Evolutionary conservation across 2,797 vertebrate species (phyloP).

Genomic region (Tragopan temminckii): DNA sequence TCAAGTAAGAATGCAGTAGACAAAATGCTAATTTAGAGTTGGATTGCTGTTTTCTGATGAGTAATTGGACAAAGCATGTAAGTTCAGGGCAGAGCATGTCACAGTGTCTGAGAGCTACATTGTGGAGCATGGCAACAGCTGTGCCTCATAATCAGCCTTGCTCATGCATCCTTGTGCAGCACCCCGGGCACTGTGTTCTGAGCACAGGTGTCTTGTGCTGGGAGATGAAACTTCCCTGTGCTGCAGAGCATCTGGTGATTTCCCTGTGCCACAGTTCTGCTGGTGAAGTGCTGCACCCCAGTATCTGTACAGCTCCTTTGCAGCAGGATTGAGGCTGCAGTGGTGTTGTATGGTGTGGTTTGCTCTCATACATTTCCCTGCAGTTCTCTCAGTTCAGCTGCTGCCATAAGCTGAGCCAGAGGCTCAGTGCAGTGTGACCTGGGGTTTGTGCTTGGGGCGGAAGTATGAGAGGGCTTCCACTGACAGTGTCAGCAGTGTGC

Average conservation of each 20-base stretch:
- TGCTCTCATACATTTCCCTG: neutral
- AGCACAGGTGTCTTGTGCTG: accelerated
- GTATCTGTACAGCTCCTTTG: neutral
- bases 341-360: neutral
- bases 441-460: neutral
- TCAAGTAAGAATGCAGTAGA: slow-evolving; percentile 20
- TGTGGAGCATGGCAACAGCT: neutral
- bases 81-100: neutral
- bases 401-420: neutral
- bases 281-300: neutral
- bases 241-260: neutral
- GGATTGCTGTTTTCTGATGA: neutral
- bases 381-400: neutral
- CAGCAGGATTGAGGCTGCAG: neutral
- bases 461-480: neutral
- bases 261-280: accelerated
- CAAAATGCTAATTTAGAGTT: neutral
- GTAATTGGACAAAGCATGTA: neutral
- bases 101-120: neutral
- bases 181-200: neutral
- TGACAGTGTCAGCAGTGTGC: neutral
- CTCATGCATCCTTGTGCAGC: neutral
- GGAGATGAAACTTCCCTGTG: neutral
- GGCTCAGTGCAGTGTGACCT: neutral
- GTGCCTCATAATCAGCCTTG: neutral